phyloP scores from a whole-genome alignment of 2,797 vertebrate species.

The Protonibea diacanthus region DNA sequence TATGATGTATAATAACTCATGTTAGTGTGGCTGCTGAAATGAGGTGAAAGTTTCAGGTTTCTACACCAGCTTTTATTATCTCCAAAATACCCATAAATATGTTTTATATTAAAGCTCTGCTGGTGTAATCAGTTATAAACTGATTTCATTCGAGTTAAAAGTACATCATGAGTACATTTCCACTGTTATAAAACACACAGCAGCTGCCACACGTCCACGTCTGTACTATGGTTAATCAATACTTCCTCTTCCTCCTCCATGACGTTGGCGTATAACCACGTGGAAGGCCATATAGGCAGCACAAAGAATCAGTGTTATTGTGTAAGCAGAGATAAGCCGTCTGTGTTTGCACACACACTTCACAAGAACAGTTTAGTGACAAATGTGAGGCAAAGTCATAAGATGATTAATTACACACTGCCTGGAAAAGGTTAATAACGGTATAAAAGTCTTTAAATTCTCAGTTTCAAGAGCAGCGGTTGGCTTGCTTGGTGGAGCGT shows the following conservation, averaged over 20 bases:
- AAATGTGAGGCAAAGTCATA: background rate
- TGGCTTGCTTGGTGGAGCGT: too few relatives aligned
- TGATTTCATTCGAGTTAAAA: background rate
- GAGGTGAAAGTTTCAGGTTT: too few relatives aligned
- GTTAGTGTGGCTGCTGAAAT: too few relatives aligned
- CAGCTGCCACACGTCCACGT: background rate
- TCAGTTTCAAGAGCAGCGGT: too few relatives aligned
- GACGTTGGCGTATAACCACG: background rate
- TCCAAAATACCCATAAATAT: too few relatives aligned
- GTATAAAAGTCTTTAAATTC: background rate
- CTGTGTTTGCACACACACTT: background rate
- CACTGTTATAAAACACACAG: background rate
- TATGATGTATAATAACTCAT: too few relatives aligned
- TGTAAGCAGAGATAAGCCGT: conserved; percentile 1
- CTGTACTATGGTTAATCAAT: conserved; percentile 23
- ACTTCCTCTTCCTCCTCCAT: background rate
- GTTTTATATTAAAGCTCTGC: background rate
- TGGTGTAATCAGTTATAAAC: background rate
- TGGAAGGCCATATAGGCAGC: background rate
- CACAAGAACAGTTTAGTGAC: background rate
- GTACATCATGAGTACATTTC: background rate
- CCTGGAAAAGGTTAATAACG: background rate
- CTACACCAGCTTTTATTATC: too few relatives aligned
- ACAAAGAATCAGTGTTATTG: conserved; percentile 9
- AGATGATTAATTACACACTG: too few relatives aligned